Conservation (phyloP, 92 coral and sea anemone genomes). For the Siderastrea radians region DNA sequence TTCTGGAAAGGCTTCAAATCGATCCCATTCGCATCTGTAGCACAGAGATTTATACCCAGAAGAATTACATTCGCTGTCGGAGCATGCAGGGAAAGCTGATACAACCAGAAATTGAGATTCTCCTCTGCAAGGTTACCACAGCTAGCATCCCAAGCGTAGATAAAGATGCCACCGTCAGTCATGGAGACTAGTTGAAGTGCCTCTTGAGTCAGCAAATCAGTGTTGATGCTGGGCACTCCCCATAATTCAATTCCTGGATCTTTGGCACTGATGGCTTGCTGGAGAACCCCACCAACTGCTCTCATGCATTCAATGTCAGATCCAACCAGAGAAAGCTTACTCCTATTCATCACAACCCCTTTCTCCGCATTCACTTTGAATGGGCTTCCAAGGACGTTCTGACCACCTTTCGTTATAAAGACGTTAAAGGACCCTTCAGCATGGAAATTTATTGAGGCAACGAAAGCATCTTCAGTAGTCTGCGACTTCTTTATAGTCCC, state of each 20-base stretch:
- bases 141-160: slow-evolving; percentile 75
- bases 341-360: slow-evolving; percentile 48
- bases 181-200: slow-evolving; percentile 65
- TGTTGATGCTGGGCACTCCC: slow-evolving; percentile 67
- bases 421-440: slow-evolving; percentile 62
- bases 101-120: slow-evolving; percentile 70
- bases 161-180: slow-evolving; percentile 68
- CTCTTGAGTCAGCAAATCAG: slow-evolving; percentile 47
- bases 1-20: slow-evolving; percentile 71
- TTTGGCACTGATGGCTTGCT: slow-evolving; percentile 15
- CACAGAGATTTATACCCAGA: slow-evolving; percentile 62
- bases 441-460: slow-evolving; percentile 55
- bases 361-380: slow-evolving; percentile 61
- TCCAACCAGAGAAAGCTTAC: slow-evolving; percentile 73
- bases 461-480: background rate
- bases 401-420: slow-evolving; percentile 55
- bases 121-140: slow-evolving; percentile 60
- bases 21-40: slow-evolving; percentile 56
- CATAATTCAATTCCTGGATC: slow-evolving; percentile 58
- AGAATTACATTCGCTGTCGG: slow-evolving; percentile 67
- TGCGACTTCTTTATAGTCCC: slow-evolving; percentile 46
- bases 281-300: slow-evolving; percentile 72
- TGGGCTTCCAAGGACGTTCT: slow-evolving; percentile 58
- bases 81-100: slow-evolving; percentile 46
- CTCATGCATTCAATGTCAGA: slow-evolving; percentile 50